Conservation (phyloP, 2,113 vertebrate species). For the Leptodactylus fuscus region DNA sequence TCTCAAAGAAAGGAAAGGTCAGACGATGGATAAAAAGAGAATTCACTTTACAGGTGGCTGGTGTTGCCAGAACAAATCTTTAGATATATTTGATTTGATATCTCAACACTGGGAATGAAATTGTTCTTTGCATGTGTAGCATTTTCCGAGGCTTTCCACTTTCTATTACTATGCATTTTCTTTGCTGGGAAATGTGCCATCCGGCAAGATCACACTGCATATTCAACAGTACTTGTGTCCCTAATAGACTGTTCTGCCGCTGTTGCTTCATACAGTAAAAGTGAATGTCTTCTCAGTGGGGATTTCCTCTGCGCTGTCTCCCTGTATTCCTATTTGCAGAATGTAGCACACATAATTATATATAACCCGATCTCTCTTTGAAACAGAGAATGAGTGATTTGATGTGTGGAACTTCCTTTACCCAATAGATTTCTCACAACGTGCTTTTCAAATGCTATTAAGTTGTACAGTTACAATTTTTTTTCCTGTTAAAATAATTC, state of each 20-base stretch:
- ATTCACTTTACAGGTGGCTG: slow-evolving; percentile 38
- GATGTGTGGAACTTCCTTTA: slow-evolving; percentile 11
- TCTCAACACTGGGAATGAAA: slow-evolving; percentile 33
- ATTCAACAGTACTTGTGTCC: slow-evolving; percentile 52
- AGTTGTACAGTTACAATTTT: slow-evolving; percentile 34
- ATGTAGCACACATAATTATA: slow-evolving; percentile 48
- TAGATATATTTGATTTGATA: slow-evolving; percentile 49
- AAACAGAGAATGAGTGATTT: slow-evolving; percentile 32
- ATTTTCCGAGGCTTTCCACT: background rate
- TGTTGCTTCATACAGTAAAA: slow-evolving; percentile 40
- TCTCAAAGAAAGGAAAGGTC: background rate
- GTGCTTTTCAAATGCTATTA: slow-evolving; percentile 29
- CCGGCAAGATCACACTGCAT: slow-evolving; percentile 1
- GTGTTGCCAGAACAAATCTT: slow-evolving; percentile 50
- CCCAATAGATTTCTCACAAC: background rate
- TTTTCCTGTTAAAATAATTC: slow-evolving; percentile 20
- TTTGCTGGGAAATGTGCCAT: slow-evolving; percentile 50
- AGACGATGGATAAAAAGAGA: slow-evolving; percentile 29
- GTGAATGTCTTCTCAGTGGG: slow-evolving; percentile 36
- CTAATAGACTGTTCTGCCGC: slow-evolving; percentile 49
- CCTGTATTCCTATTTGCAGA: slow-evolving; percentile 24
- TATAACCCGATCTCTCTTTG: slow-evolving; percentile 27
- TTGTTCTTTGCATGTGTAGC: slow-evolving; percentile 45
- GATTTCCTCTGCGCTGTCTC: slow-evolving; percentile 46
- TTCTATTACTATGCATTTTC: slow-evolving; percentile 29